A percentile compares a stretch with the other conserved stretches of the same genome.
Conservation (phyloP, 2,888 invertebrate genomes). For the Caenorhabditis auriculariae region DNA sequence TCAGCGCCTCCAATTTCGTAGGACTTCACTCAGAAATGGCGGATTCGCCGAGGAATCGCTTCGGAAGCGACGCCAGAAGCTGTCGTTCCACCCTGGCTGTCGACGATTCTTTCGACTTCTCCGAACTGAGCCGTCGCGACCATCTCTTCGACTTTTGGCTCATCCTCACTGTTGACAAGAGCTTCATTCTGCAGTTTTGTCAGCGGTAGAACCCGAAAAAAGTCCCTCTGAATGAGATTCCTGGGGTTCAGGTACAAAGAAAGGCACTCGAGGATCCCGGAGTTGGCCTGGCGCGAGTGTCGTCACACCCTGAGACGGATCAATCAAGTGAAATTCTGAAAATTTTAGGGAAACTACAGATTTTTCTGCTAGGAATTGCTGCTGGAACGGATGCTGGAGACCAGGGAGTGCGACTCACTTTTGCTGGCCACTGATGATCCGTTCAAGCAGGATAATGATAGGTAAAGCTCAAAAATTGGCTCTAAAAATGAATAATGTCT, state of each 20-base stretch:
- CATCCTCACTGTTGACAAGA: constrained; percentile 36
- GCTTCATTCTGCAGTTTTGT: constrained; percentile 30
- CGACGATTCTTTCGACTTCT: constrained; percentile 1
- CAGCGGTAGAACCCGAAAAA: too few relatives aligned
- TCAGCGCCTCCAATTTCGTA: too few relatives aligned
- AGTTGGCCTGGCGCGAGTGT: constrained; percentile 12
- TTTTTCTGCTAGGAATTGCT: constrained; percentile 36
- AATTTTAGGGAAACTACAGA: neutral
- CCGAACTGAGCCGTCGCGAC: constrained; percentile 9
- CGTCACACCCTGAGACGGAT: constrained; percentile 24
- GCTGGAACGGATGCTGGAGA: constrained; percentile 41
- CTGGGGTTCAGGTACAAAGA: constrained; percentile 16
- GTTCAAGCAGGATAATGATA: too few relatives aligned
- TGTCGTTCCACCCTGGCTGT: constrained; percentile 1
- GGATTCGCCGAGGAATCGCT: too few relatives aligned
- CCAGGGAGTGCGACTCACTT: constrained; percentile 25
- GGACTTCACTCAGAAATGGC: too few relatives aligned
- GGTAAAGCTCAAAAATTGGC: too few relatives aligned
- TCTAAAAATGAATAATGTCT: too few relatives aligned
- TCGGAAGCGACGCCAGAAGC: too few relatives aligned
- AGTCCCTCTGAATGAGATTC: too few relatives aligned
- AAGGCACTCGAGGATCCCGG: constrained; percentile 12
- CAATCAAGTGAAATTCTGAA: constrained; percentile 16
- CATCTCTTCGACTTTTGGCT: constrained; percentile 54
- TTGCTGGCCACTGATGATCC: too few relatives aligned